Percentiles rank a stretch among this genome's conserved stretches.
These are phyloP conservation scores for Tetragnatha montana DNA, from an alignment of 2,888 invertebrate species.

Conservation along the genomic window DNA sequence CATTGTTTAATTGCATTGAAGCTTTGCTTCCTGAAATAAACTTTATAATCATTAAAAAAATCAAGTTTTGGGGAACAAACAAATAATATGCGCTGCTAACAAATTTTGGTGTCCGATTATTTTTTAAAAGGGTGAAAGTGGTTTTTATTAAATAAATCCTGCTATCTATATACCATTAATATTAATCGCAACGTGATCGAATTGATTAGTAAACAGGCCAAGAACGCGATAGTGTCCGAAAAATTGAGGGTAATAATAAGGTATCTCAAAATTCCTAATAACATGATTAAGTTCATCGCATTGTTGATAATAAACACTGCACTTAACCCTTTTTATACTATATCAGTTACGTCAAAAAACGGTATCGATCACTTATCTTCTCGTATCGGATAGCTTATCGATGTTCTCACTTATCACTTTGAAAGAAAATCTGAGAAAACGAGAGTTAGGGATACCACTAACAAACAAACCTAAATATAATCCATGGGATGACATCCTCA, in stretches of 20 bases:
- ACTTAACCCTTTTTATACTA: neutral
- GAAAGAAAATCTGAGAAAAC: neutral
- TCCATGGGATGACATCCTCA: neutral
- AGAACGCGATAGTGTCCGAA: too few species aligned
- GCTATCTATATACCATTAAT: too few species aligned
- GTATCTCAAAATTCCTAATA: neutral
- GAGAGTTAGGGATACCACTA: neutral
- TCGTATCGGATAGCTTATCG: neutral
- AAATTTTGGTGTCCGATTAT: too few species aligned
- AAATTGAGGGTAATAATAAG: neutral
- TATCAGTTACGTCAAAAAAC: neutral
- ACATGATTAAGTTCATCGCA: neutral
- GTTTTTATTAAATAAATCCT: too few species aligned
- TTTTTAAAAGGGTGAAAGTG: too few species aligned
- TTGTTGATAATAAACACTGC: neutral
- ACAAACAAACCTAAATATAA: neutral
- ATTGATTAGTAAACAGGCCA: too few species aligned
- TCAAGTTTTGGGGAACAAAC: too few species aligned
- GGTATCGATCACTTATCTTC: neutral
- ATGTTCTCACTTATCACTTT: neutral
- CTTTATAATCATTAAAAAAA: too few species aligned
- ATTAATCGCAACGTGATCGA: too few species aligned
- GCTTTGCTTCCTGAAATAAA: too few species aligned
- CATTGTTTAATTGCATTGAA: too few species aligned
- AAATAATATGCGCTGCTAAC: too few species aligned